Percentiles rank a stretch among this genome's conserved stretches.
These are phyloP conservation scores for Homarus gammarus DNA, from an alignment of 2,888 invertebrate genomes.

Conservation along the genomic window DNA sequence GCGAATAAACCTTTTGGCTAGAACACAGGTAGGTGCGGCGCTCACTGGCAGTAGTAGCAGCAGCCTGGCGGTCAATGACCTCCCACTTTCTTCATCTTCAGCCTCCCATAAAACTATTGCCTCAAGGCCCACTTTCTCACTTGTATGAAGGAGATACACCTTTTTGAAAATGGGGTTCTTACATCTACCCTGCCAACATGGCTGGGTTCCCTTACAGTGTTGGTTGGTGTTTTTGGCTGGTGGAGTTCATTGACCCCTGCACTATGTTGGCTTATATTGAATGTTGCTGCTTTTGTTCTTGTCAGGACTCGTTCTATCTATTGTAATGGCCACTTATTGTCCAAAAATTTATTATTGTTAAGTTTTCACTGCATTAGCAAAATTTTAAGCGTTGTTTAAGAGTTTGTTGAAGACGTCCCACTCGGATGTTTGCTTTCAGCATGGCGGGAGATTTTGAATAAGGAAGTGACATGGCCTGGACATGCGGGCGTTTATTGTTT, in stretches of 20 bases:
- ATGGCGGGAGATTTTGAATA: slow-evolving; percentile 22
- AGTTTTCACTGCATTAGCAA: not conserved
- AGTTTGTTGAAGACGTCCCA: not conserved
- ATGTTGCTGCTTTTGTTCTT: not conserved
- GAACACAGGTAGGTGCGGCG: not conserved
- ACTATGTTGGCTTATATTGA: not conserved
- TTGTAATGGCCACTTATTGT: not conserved
- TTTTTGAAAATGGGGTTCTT: slow-evolving; percentile 51
- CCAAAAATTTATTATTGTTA: not conserved
- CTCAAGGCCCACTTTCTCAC: slow-evolving; percentile 55
- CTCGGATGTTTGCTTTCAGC: not conserved
- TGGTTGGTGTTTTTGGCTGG: not conserved
- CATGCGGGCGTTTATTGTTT: not conserved
- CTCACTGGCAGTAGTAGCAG: not conserved
- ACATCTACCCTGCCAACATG: slow-evolving; percentile 31
- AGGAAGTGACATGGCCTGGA: not conserved
- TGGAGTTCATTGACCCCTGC: slow-evolving; percentile 45
- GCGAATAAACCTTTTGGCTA: not conserved
- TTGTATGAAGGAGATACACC: slow-evolving; percentile 40
- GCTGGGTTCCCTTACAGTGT: not conserved
- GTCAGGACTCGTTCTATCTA: not conserved
- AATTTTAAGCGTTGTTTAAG: not conserved
- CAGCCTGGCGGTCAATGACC: slow-evolving; percentile 41
- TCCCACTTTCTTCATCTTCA: slow-evolving; percentile 48
- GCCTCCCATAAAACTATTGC: slow-evolving; percentile 46